Base-by-base conservation (phyloP, 2,113 vertebrate genomes). In the Phylloscopus trochiloides region DNA sequence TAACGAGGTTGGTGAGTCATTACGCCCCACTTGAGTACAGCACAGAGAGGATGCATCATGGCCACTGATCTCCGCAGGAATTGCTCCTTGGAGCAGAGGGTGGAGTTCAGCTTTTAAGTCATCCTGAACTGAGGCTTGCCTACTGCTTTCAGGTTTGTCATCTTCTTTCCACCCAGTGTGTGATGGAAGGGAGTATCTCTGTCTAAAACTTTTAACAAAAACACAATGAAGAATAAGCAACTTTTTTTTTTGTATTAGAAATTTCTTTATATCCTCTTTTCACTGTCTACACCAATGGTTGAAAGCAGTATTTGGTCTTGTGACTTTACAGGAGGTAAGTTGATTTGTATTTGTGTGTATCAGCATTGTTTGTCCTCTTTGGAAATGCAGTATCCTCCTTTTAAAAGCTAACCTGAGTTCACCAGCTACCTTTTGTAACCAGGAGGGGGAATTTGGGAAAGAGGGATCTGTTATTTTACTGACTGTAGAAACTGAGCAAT, bases 321-420 rank as follows among this genome's bases (percentile, higher is more conserved):
- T 98, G 98, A 96, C 97, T 96, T 97, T 97, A 63, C 94, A 97
- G 95, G 98, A 98, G 98, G 98, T 98, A 98, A 98, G 98, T 98
- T 97, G 36, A 95, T 98, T 94, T 97, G 17, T 97, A 84, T 97
- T 34, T 98, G 82, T 97, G 45, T 94, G 96, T 98, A 83, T 65
- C 67, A 90, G 91, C 43, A 0, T 80, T 88, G 95, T 98, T 92
- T 97, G 96, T 97, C 91, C 90, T 51, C 88, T 88, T 88, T 82
- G 96, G 97, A 98, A 98, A 98, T 98, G 97, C 97, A 97, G 92
- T 97, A 97, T 98, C 97, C 95, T 98, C 98, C 97, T 98, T 97
- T 95, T 96, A 88, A 96, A 96, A 96, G 86, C 79, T 59, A 79
- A 63, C 52, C 42, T 25, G 71, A 45, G 48, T 88, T 92, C 63